Evolutionary conservation across 1,140 invertebrate species (phyloP), one percentile per base, ranked within the genome.

Genomic region (Pseudomyrmex dendroicus): DNA sequence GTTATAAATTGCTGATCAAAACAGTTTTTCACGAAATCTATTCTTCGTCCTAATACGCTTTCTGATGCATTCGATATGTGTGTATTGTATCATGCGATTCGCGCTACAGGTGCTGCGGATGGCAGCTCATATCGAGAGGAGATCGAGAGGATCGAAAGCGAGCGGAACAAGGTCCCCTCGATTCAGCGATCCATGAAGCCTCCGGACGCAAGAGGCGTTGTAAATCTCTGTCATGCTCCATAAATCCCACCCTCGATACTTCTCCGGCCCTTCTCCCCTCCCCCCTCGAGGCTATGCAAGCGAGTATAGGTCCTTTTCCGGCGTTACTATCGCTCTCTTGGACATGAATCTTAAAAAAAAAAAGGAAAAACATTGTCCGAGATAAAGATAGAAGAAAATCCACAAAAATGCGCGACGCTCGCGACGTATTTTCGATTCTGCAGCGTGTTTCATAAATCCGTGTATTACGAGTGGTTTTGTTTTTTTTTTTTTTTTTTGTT

Each of bases 201-300:
- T 70, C 64, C 67, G 84, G 84, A 89, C 84, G 84, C 83, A 73
- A 88, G 83, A 83, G 80, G 73, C 86, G 84, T 88, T 78, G 87
- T 89, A 89, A 89, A 86, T 89, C 87, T 88, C 87, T 68, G 86
- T 89, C 86, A 88, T 86, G 87, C 84, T 82, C 86, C 87, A 88
- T 89, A 89, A 89, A 89, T 89, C 85, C 84, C 87, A 89, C 86
- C 84, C 87, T 74, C 80, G 72, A 84, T 84, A 86, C 54, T 35
- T 35, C 35, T 35, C 35, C 35, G 35, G 5, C 63, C 54, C 70
- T 12, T 52, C 59, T 54, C 67, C 59, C 70, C 3, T 52, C 59
- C 66, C 80, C 73, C 83, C 77, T 25, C 67, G 66, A 84, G 83
- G 73, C 77, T 87, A 64, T 73, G 63, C 50, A 76, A 54, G 70